Evolutionary conservation across 2,113 vertebrate genomes (phyloP).

Genomic region (Ceratotherium simum): DNA sequence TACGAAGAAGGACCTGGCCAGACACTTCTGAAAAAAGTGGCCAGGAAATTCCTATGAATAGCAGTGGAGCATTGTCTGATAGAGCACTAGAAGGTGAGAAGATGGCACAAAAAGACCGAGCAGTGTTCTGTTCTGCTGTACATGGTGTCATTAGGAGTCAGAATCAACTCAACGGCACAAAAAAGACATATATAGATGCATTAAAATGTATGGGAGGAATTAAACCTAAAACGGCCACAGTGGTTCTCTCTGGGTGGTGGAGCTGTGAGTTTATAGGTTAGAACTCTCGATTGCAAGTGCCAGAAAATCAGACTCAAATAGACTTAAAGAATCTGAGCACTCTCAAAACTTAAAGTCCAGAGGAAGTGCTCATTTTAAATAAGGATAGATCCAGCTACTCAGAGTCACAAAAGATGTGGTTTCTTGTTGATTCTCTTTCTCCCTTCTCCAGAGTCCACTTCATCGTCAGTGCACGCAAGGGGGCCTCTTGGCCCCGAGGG

Average conservation of each 20-base stretch:
- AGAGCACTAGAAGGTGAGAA: no score
- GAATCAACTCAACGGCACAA: no score
- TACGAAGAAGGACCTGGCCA: no score
- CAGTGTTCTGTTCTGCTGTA: no score
- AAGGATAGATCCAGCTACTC: neutral
- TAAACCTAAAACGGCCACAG: neutral
- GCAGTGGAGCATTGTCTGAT: no score
- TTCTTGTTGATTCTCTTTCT: neutral
- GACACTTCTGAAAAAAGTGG: no score
- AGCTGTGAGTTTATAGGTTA: neutral
- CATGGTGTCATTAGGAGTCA: no score
- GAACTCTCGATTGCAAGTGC: no score
- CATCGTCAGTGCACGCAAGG: neutral
- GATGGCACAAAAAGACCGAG: no score
- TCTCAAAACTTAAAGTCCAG: neutral
- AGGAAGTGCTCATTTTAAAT: no score
- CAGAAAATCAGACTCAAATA: no score
- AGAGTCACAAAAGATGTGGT: accelerated
- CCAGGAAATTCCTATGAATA: no score
- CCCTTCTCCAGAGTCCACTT: neutral
- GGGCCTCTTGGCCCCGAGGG: neutral
- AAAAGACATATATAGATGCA: neutral
- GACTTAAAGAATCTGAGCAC: neutral
- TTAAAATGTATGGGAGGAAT: neutral
- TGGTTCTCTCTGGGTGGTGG: neutral